Base-by-base conservation (phyloP, 1,140 invertebrate genomes). In the Cylas formicarius region DNA sequence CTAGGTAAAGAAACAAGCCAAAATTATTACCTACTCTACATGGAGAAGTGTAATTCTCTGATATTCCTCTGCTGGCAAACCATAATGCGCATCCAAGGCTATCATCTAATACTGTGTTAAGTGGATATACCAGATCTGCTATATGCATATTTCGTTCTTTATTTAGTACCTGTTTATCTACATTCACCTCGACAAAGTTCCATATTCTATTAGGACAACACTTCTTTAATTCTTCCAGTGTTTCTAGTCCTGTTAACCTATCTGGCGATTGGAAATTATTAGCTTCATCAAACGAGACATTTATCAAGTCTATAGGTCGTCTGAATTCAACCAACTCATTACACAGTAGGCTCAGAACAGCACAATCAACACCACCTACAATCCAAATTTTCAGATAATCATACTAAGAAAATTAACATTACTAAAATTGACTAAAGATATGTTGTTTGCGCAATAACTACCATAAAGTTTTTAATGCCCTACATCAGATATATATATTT, bases 41-140 rank as follows among this genome's bases (percentile, higher is more conserved):
- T 16, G 76, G 68, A 32, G 82, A 82, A 27, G 63, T 64, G 52
- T 80, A 80, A 5, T 54, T n/a, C 19, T 66, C 53, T 48, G 62
- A 50, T 52, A 69, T 52, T 8, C 82, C 90, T 61, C 79, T 69
- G 34, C 87, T 81, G 24, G 92, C 93, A 80, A 97, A 99, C 91
- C 92, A 98, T 11, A 97, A 71, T 17, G 93, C 91, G 71, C 88
- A 90, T 5, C 84, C 85, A 22, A 98, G 75, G 67, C 89, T 94
- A 63, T 98, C 94, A 72, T 99, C 95, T n/a, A 99, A 64, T 27
- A 98, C 80, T 9, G 90, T 92, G 48, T 77, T 69, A 28, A 83
- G 72, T 1, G 90, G 90, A 70, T 84, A 81, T 3, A 96, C 75
- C 28, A 98, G 72, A 67, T 91, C 72, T 14, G 72, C 71, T 43